These are phyloP conservation scores for Hyles lineata DNA, from an alignment of 2,888 invertebrate genomes.

Conservation along the genomic window DNA sequence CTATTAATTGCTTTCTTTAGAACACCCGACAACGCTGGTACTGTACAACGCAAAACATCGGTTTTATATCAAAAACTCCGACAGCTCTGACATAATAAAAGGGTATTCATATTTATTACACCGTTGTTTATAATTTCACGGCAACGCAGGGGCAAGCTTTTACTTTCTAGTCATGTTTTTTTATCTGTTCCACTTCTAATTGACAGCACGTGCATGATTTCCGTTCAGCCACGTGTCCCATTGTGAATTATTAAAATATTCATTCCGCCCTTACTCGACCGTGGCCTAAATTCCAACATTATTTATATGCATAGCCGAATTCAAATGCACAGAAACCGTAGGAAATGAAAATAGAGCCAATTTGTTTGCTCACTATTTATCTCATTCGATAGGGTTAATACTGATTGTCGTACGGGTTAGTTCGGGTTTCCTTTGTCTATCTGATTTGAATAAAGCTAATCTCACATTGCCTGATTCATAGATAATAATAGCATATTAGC, in stretches of 20 bases:
- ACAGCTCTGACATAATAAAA: not conserved
- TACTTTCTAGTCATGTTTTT: conserved; percentile 65
- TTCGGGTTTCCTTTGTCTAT: not conserved
- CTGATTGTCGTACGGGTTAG: not conserved
- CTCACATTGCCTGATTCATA: no score
- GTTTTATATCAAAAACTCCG: not conserved
- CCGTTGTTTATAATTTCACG: conserved; percentile 50
- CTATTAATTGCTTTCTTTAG: not conserved
- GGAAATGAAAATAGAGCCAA: conserved; percentile 68
- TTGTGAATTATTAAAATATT: conserved; percentile 75
- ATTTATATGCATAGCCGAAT: conserved; percentile 55
- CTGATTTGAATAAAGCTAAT: not conserved
- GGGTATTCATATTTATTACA: conserved; percentile 30
- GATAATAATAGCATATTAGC: no score
- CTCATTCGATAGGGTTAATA: conserved; percentile 24
- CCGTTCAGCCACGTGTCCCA: conserved; percentile 78
- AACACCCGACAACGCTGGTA: not conserved
- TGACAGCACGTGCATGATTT: conserved; percentile 80
- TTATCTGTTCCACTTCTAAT: conserved; percentile 71
- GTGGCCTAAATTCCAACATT: conserved; percentile 48
- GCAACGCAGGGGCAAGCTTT: conserved; percentile 54
- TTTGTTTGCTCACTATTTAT: conserved; percentile 46
- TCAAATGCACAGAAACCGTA: conserved; percentile 61
- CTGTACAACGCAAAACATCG: not conserved
- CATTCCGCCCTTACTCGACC: conserved; percentile 63